These are phyloP conservation scores for Callocephalon fimbriatum DNA, from an alignment of 2,113 vertebrate species.

Conservation along the genomic window DNA sequence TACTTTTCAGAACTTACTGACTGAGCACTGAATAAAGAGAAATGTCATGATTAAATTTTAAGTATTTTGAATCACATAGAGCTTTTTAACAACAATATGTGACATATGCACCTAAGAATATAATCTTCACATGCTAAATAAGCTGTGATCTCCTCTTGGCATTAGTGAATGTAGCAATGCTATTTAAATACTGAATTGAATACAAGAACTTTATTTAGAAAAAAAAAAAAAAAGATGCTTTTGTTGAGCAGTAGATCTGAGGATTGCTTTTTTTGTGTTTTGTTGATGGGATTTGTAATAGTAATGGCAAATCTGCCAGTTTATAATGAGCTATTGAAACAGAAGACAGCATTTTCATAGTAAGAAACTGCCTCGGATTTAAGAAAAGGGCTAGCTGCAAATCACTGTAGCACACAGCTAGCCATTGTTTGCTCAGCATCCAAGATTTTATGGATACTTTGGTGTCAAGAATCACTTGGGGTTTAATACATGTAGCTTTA, in stretches of 20 bases:
- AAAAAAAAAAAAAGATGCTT: background rate
- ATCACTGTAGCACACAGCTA: background rate
- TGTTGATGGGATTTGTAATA: background rate
- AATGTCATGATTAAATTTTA: background rate
- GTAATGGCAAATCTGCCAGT: background rate
- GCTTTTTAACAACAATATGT: background rate
- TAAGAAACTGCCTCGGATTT: background rate
- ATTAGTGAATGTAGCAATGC: background rate
- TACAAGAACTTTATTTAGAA: conserved; percentile 2
- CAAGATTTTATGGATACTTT: background rate
- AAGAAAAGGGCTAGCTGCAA: background rate
- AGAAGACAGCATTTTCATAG: background rate
- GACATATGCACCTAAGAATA: background rate
- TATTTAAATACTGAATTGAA: conserved; percentile 48
- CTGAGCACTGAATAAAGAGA: background rate
- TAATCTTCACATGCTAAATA: background rate
- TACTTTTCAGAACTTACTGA: background rate
- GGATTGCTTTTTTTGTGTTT: rapidly evolving
- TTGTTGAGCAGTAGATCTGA: background rate
- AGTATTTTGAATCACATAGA: background rate
- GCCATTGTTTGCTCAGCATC: background rate
- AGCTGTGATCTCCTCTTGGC: background rate
- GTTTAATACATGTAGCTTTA: background rate
- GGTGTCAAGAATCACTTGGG: background rate
- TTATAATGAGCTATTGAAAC: background rate